Evolutionary conservation across 2,797 vertebrate genomes (phyloP).

Genomic region (Orestias chungarensis): DNA sequence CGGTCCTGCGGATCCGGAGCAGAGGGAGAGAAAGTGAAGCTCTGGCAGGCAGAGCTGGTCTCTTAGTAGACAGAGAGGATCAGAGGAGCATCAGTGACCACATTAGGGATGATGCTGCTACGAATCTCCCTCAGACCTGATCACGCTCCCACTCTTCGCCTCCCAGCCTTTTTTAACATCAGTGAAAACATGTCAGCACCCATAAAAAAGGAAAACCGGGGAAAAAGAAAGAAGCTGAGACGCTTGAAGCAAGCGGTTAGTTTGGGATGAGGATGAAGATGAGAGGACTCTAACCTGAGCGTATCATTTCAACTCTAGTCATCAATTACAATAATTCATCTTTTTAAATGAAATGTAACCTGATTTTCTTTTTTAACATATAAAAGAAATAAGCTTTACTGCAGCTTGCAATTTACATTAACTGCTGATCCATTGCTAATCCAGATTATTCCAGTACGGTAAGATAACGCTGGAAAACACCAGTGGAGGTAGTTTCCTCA

Average conservation of each 20-base stretch:
- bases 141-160: slow-evolving; percentile 29
- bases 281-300: background rate
- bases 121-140: slow-evolving; percentile 54
- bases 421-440: background rate
- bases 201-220: slow-evolving; percentile 19
- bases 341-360: background rate
- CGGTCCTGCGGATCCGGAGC: slow-evolving; percentile 53
- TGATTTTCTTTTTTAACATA: background rate
- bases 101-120: slow-evolving; percentile 58
- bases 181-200: slow-evolving; percentile 49
- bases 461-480: no score
- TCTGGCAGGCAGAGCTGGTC: slow-evolving; percentile 59
- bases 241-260: slow-evolving; percentile 1
- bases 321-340: slow-evolving; percentile 1
- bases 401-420: background rate
- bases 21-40: slow-evolving; percentile 32
- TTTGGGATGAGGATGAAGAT: background rate
- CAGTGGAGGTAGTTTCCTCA: background rate
- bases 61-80: slow-evolving; percentile 45
- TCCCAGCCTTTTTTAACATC: slow-evolving; percentile 25
- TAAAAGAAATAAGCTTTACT: background rate
- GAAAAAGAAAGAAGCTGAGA: slow-evolving; percentile 3
- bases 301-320: background rate
- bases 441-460: no score
- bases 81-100: slow-evolving; percentile 62